Evolutionary conservation across 2,888 invertebrate species (phyloP), one percentile per base, ranked within the genome.

Genomic region (Pecten maximus): DNA sequence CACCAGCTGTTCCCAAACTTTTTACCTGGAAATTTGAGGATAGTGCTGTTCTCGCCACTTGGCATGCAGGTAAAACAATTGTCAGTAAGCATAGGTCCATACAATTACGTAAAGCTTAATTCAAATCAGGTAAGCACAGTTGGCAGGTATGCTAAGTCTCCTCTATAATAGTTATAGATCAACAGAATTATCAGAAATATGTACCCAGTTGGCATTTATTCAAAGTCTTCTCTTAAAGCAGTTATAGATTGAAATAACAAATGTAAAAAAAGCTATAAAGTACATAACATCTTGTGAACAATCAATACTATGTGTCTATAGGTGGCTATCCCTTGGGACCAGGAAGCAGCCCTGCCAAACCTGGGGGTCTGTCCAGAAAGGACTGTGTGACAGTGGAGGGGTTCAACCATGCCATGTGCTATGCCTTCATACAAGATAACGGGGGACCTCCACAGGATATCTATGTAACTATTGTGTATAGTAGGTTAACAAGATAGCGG

Each of bases 341-440:
- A 28, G 96, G 96, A 10, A 92, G 94, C 2, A 91, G 92, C 88
- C 96, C 96, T 8, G 90, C 92, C 16, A 89, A 95, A 60, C 96
- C 96, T 3, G 94, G 95, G n/a, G 96, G 96, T 23, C 88, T 96
- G 86, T 95, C 96, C 8, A 92, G 90, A 10, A 90, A 95, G 8
- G 95, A 96, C 91, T 96, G 96, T 93, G 94, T 94, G 19, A 93
- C 93, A 35, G 88, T 94, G 4, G 91, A 93, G n/a, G 94, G 94
- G 39, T 93, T 95, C 89, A 89, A 93, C 40, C 93, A 96, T 87
- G 96, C 94, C 19, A 91, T 96, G 88, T 96, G 96, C 91, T 96
- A 96, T 93, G 95, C 95, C 16, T 96, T 96, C 91, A 94, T 96
- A 89, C 95, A 94, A 88, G 96, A 96, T 92, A 96, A 96, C 93